A percentile compares a stretch with the other conserved stretches of the same genome.
These are phyloP conservation scores for Apamea epomidion DNA, from an alignment of 2,888 invertebrate species.

Conservation along the genomic window DNA sequence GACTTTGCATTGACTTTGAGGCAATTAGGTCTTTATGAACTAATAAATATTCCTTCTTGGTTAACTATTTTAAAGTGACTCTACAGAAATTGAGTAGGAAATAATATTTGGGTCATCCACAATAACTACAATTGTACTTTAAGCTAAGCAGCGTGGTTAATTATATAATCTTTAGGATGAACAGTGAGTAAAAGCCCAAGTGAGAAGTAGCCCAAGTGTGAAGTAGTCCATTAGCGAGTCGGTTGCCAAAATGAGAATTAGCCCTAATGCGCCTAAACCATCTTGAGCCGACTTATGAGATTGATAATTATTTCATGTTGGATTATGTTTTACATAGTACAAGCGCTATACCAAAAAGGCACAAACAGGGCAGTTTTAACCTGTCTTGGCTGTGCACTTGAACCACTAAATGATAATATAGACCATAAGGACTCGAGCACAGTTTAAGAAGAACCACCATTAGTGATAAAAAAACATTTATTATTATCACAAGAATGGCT, in stretches of 20 bases:
- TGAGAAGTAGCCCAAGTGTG: too few relatives aligned
- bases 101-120: neutral
- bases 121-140: neutral
- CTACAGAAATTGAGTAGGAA: neutral
- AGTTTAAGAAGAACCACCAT: constrained; percentile 1
- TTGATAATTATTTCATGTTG: neutral
- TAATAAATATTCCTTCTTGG: neutral
- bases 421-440: neutral
- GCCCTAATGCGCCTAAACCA: too few relatives aligned
- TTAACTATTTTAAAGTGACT: neutral
- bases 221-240: too few relatives aligned
- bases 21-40: neutral
- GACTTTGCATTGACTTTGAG: constrained; percentile 1
- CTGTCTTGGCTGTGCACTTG: neutral
- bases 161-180: neutral
- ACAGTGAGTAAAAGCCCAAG: neutral
- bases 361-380: neutral
- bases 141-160: too few relatives aligned
- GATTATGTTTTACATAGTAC: constrained; percentile 5
- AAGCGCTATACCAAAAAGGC: neutral
- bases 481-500: constrained; percentile 7
- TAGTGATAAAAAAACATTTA: neutral
- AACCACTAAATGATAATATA: neutral
- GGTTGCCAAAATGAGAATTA: too few relatives aligned
- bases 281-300: neutral